Evolutionary conservation across 1,140 invertebrate species (phyloP).

Genomic region (Danaus plexippus): DNA sequence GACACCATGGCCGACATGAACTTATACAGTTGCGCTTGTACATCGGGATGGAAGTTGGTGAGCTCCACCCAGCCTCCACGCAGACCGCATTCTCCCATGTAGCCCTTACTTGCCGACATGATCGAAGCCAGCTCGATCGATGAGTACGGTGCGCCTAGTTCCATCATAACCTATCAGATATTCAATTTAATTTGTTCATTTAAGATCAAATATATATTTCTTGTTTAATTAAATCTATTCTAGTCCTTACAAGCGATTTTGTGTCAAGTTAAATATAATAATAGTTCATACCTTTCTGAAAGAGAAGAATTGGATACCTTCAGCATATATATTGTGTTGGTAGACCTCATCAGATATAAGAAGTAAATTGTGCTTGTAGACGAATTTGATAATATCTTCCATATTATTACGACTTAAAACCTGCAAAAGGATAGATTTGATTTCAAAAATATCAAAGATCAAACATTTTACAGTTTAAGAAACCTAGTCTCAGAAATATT

Average conservation of each 20-base stretch:
- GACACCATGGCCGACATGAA: slow-evolving; percentile 95
- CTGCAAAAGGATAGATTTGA: slow-evolving; percentile 56
- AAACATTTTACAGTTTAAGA: no score
- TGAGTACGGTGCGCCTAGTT: slow-evolving; percentile 90
- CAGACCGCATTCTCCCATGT: slow-evolving; percentile 93
- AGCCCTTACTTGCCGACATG: slow-evolving; percentile 97
- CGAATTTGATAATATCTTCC: slow-evolving; percentile 94
- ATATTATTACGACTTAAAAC: slow-evolving; percentile 95
- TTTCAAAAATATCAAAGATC: neutral
- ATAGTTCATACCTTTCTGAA: slow-evolving; percentile 84
- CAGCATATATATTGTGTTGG: slow-evolving; percentile 96
- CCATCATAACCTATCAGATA: slow-evolving; percentile 76
- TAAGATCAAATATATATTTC: no score
- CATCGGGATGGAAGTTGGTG: slow-evolving; percentile 87
- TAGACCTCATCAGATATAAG: slow-evolving; percentile 97
- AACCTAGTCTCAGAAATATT: neutral
- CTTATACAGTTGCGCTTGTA: slow-evolving; percentile 91
- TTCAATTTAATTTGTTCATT: no score
- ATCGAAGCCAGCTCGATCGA: slow-evolving; percentile 93
- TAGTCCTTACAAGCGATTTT: no score
- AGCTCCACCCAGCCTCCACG: slow-evolving; percentile 95
- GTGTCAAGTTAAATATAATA: no score
- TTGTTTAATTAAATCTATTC: no score
- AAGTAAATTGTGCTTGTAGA: slow-evolving; percentile 89
- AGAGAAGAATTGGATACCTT: slow-evolving; percentile 90